Conservation (phyloP, 2,113 vertebrate species). For the Beaufortia kweichowensis region DNA sequence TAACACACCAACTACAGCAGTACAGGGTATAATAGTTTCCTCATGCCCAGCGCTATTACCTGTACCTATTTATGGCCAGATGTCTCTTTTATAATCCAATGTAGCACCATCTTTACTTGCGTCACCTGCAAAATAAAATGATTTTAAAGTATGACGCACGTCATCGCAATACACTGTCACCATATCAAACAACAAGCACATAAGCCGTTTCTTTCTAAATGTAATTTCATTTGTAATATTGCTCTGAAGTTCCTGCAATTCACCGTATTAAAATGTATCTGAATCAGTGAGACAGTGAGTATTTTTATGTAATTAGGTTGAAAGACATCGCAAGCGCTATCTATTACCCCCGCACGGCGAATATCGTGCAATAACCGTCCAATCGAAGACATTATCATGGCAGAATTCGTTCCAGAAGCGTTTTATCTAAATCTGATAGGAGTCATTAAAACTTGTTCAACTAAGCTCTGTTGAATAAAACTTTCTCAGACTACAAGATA, state of each 20-base stretch:
- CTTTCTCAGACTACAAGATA: constrained; percentile 23
- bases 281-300: not conserved
- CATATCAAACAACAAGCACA: too few relatives aligned
- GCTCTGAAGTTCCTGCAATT: too few relatives aligned
- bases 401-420: not conserved
- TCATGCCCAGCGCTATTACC: constrained; percentile 17
- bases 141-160: not conserved
- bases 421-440: constrained; percentile 15
- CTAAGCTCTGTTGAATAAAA: constrained; percentile 15
- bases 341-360: not conserved
- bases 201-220: too few relatives aligned
- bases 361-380: constrained; percentile 1
- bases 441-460: constrained; percentile 34
- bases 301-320: not conserved
- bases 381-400: constrained; percentile 21
- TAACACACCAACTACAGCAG: constrained; percentile 43
- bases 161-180: too few relatives aligned
- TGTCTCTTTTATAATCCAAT: constrained; percentile 23
- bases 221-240: too few relatives aligned
- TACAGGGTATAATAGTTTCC: constrained; percentile 32
- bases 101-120: not conserved
- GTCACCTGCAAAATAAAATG: not conserved
- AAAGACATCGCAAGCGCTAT: constrained; percentile 25
- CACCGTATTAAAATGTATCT: not conserved
- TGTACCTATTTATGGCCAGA: constrained; percentile 18